Conservation (phyloP, 2,888 invertebrate species). For the Autographa gamma region DNA sequence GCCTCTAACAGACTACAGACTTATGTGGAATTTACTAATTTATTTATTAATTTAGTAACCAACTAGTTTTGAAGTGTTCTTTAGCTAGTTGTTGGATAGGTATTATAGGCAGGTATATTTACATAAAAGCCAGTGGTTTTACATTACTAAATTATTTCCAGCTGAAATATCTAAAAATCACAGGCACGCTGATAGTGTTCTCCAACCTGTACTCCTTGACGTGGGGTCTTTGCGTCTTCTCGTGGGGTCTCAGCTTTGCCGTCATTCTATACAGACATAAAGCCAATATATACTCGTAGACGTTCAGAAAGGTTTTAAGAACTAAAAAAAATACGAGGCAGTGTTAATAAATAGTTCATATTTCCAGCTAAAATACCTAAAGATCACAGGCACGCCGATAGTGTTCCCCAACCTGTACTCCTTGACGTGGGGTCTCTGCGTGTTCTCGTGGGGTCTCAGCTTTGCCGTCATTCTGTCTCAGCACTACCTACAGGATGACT, state of each 20-base stretch:
- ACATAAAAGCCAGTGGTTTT: too few relatives aligned
- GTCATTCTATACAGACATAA: too few relatives aligned
- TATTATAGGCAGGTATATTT: too few relatives aligned
- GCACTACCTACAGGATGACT: slow-evolving; percentile 92
- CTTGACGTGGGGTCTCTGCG: slow-evolving; percentile 90
- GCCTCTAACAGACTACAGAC: too few relatives aligned
- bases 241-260: slow-evolving; percentile 90
- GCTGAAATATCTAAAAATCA: slow-evolving; percentile 90
- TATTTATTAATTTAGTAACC: too few relatives aligned
- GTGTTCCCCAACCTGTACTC: slow-evolving; percentile 90
- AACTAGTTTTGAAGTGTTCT: too few relatives aligned
- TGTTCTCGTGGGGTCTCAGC: slow-evolving; percentile 91
- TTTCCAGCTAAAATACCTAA: slow-evolving; percentile 89
- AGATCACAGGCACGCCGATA: slow-evolving; percentile 90
- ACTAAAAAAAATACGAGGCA: too few relatives aligned
- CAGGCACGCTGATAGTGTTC: slow-evolving; percentile 91
- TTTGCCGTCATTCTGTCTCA: slow-evolving; percentile 91
- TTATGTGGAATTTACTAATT: too few relatives aligned
- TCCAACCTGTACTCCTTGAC: slow-evolving; percentile 90
- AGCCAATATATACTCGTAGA: too few relatives aligned
- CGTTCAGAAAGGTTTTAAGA: too few relatives aligned
- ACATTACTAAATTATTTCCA: slow-evolving; percentile 57
- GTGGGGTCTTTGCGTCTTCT: slow-evolving; percentile 90
- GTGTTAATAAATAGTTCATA: too few relatives aligned
- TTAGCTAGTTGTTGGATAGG: too few relatives aligned